phyloP scores from a whole-genome alignment of 2,888 invertebrate genomes.

The Molorchus minor region DNA sequence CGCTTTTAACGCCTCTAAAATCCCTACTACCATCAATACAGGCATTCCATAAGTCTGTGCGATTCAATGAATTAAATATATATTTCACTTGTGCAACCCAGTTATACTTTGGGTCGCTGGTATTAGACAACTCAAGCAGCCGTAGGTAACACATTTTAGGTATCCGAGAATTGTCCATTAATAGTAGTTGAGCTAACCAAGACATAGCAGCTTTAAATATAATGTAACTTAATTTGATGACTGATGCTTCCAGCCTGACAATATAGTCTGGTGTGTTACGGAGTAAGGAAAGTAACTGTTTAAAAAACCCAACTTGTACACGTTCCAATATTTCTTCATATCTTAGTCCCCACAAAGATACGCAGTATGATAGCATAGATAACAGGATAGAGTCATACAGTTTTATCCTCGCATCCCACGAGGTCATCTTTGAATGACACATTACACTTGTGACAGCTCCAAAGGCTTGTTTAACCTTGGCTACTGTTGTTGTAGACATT shows the following conservation, averaged over 20 bases:
- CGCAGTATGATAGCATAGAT: background rate
- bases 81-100: no score
- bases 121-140: no score
- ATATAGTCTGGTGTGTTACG: background rate
- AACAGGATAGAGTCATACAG: background rate
- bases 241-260: background rate
- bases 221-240: no score
- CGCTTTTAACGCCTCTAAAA: no score
- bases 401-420: background rate
- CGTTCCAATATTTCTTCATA: no score
- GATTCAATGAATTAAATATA: background rate
- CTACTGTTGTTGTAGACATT: background rate
- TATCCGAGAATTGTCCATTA: background rate
- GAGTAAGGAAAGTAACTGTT: background rate
- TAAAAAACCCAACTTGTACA: conserved; percentile 1
- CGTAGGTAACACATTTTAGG: conserved; percentile 2
- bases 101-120: no score
- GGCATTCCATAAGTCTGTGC: no score
- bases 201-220: no score
- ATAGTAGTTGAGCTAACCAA: background rate
- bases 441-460: background rate
- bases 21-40: no score
- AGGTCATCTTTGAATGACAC: background rate
- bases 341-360: background rate
- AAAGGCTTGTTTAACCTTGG: background rate